A percentile compares a stretch with the other conserved stretches of the same genome.
Evolutionary conservation across 2,113 vertebrate genomes (phyloP).

Genomic region (Gasterosteus aculeatus): DNA sequence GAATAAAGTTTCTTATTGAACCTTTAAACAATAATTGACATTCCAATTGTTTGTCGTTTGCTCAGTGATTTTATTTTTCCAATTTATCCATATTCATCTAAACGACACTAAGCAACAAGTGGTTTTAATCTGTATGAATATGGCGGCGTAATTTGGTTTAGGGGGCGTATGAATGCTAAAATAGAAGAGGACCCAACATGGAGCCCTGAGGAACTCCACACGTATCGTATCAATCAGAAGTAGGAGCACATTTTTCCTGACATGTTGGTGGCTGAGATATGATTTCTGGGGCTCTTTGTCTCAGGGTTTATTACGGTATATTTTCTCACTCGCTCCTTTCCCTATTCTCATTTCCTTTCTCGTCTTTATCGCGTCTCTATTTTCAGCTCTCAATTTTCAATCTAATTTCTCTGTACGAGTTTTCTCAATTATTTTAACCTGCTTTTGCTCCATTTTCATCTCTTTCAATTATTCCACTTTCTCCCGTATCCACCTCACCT

Average conservation of each 20-base stretch:
- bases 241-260: not conserved
- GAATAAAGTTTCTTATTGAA: too few relatives aligned
- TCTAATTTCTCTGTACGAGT: slow-evolving; percentile 10
- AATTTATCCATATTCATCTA: not conserved
- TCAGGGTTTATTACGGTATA: not conserved
- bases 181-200: not conserved
- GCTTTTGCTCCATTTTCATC: slow-evolving; percentile 6
- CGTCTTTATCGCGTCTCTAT: slow-evolving; percentile 21
- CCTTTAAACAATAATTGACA: too few relatives aligned
- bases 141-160: not conserved
- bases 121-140: not conserved
- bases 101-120: not conserved
- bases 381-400: slow-evolving; percentile 3
- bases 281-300: not conserved
- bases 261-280: not conserved
- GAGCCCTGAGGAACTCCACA: not conserved
- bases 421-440: not conserved
- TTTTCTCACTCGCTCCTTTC: not conserved
- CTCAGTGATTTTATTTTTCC: too few relatives aligned
- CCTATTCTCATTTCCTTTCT: slow-evolving; percentile 10
- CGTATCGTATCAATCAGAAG: not conserved
- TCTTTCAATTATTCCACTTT: slow-evolving; percentile 5
- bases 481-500: not conserved
- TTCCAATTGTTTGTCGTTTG: too few relatives aligned
- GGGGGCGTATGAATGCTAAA: not conserved